phyloP scores from a whole-genome alignment of 2,797 vertebrate genomes.

The Lepus townsendii region DNA sequence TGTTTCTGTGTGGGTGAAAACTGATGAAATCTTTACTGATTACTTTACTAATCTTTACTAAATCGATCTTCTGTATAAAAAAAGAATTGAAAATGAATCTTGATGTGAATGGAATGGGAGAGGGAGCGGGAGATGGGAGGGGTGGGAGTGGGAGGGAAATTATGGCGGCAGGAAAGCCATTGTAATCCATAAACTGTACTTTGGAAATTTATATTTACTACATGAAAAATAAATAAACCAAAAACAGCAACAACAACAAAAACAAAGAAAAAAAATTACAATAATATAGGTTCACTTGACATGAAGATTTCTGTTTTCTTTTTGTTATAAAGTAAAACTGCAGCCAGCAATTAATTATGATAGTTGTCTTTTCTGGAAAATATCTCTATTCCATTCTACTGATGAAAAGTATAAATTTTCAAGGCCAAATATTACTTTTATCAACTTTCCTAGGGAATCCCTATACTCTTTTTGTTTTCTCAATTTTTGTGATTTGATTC shows the following conservation, averaged over 20 bases:
- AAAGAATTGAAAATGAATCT: too few species aligned
- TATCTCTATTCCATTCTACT: neutral
- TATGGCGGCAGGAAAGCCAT: too few species aligned
- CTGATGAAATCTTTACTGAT: too few species aligned
- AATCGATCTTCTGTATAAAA: too few species aligned
- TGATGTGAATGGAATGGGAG: too few species aligned
- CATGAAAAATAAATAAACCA: neutral
- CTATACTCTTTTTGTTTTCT: neutral
- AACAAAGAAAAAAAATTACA: neutral
- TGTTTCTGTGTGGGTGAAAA: too few species aligned
- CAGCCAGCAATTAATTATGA: neutral
- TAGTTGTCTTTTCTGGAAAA: neutral
- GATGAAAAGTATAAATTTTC: neutral
- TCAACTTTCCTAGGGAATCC: neutral
- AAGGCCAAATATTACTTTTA: neutral
- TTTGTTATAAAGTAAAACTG: neutral
- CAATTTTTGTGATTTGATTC: neutral
- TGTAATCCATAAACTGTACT: too few species aligned
- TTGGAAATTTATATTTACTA: too few species aligned
- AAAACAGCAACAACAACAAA: neutral
- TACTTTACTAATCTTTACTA: too few species aligned
- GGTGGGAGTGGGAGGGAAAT: too few species aligned
- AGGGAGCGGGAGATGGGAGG: too few species aligned
- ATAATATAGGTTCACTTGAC: neutral
- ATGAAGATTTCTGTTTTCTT: neutral